These are phyloP conservation scores for Cyprinodon tularosa DNA, from an alignment of 2,113 vertebrate genomes.

Conservation along the genomic window DNA sequence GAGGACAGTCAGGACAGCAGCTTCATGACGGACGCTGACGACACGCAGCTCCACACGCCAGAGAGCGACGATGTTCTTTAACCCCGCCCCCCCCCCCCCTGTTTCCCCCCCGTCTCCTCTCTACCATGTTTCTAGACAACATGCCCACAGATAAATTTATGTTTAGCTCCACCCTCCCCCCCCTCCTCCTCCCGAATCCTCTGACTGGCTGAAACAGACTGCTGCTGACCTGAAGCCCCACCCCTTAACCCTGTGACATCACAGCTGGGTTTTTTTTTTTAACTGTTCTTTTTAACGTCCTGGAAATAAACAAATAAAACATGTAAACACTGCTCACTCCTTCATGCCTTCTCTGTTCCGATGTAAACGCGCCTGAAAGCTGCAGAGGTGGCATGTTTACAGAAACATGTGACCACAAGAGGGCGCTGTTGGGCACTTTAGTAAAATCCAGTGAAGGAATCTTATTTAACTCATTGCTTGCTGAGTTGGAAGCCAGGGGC, in stretches of 20 bases:
- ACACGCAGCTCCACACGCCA: conserved; percentile 95
- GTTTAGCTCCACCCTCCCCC: conserved; percentile 30
- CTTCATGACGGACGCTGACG: conserved; percentile 97
- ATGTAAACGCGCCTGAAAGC: not conserved
- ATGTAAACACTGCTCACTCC: conserved; percentile 26
- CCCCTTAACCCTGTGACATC: conserved; percentile 31
- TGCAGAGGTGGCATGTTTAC: not conserved
- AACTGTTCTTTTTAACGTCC: conserved; percentile 68
- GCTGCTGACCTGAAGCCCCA: conserved; percentile 43
- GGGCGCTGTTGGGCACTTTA: too few species aligned
- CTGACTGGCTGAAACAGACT: conserved; percentile 59
- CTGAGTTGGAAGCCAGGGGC: too few species aligned
- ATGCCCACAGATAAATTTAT: conserved; percentile 24
- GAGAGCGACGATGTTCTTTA: conserved; percentile 96
- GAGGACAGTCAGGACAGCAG: conserved; percentile 90
- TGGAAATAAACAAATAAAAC: conserved; percentile 68
- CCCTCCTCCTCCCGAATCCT: not conserved
- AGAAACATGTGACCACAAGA: not conserved
- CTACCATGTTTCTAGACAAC: conserved; percentile 49
- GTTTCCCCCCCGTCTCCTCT: not conserved
- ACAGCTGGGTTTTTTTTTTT: conserved; percentile 49
- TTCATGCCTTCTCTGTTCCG: conserved; percentile 5
- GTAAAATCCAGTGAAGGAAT: too few species aligned
- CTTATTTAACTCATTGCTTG: too few species aligned
- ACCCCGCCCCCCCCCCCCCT: conserved; percentile 32